Evolutionary conservation across 53 echinoderm and acorn worm genomes (phyloP).

Genomic region (Pentamera pediparva): DNA sequence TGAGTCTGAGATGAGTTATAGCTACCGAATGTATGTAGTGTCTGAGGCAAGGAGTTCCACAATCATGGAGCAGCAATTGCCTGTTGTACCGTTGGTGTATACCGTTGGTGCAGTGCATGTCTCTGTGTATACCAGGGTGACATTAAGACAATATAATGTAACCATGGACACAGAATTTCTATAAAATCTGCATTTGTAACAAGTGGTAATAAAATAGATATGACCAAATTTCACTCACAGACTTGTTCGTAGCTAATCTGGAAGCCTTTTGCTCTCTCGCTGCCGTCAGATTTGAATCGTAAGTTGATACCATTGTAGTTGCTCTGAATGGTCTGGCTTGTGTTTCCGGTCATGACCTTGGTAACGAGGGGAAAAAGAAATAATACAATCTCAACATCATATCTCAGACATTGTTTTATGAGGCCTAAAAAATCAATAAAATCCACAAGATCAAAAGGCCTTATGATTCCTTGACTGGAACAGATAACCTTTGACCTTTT

Average conservation of each 20-base stretch:
- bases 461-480: background rate
- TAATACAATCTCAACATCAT: background rate
- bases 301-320: constrained; percentile 67
- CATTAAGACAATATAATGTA: background rate
- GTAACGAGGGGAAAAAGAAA: background rate
- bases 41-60: too few species aligned
- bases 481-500: background rate
- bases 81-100: too few species aligned
- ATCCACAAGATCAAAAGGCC: background rate
- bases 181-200: background rate
- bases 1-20: too few species aligned
- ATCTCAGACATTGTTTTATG: background rate
- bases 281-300: constrained; percentile 60
- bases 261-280: constrained; percentile 46
- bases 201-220: background rate
- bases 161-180: background rate
- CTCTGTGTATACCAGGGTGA: too few species aligned
- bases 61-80: too few species aligned
- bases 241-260: constrained; percentile 55
- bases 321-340: constrained; percentile 40
- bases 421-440: background rate
- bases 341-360: constrained; percentile 65
- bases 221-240: constrained; percentile 67
- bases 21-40: too few species aligned
- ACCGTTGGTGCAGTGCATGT: too few species aligned